Conservation (phyloP, 1,140 invertebrate species). For the Drosophila murphyi region DNA sequence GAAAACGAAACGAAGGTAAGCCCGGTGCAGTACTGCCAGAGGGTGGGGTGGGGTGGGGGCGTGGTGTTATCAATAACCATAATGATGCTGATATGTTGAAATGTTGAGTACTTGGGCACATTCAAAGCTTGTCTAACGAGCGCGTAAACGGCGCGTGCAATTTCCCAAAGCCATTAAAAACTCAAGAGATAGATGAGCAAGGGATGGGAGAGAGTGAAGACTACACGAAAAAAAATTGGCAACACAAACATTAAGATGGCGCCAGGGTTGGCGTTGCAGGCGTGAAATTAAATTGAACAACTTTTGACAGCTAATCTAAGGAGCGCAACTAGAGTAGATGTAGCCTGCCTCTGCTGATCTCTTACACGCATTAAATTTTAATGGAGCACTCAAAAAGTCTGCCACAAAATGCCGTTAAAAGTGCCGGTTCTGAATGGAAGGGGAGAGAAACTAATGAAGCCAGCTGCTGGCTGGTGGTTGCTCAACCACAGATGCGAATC, state of each 20-base stretch:
- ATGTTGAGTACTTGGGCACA: conserved; percentile 28
- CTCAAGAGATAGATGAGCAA: conserved; percentile 40
- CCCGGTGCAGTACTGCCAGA: not conserved
- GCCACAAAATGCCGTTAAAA: conserved; percentile 55
- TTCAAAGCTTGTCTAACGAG: conserved; percentile 70
- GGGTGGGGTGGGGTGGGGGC: not conserved
- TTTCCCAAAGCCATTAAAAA: conserved; percentile 81
- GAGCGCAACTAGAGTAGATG: conserved; percentile 52
- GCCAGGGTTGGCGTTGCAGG: conserved; percentile 16
- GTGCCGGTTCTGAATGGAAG: not conserved
- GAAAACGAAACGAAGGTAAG: not conserved
- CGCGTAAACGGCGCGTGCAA: conserved; percentile 79
- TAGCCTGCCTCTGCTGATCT: conserved; percentile 53
- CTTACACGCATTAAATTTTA: conserved; percentile 80
- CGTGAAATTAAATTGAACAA: conserved; percentile 81
- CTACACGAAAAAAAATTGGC: conserved; percentile 67
- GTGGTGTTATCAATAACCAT: conserved; percentile 74
- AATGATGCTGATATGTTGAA: conserved; percentile 56
- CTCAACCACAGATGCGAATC: conserved; percentile 80
- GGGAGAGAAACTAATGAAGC: conserved; percentile 70
- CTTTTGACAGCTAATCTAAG: conserved; percentile 79
- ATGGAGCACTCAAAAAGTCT: conserved; percentile 79
- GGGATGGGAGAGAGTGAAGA: not conserved
- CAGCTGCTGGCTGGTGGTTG: conserved; percentile 69
- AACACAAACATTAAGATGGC: conserved; percentile 70